These are phyloP conservation scores for Hydriomena furcata DNA, from an alignment of 2,888 invertebrate species.

Conservation along the genomic window DNA sequence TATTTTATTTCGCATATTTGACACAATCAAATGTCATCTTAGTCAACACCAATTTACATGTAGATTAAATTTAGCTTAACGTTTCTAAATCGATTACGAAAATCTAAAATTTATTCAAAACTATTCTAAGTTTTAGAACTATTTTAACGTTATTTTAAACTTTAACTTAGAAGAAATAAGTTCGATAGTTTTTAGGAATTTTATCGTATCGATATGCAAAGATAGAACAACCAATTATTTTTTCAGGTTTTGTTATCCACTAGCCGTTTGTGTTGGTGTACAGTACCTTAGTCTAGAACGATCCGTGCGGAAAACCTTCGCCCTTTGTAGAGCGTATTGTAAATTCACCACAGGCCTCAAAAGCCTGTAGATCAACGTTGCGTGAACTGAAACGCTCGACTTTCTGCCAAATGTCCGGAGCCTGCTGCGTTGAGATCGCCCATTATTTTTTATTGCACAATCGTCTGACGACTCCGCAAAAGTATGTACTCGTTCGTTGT, in stretches of 20 bases:
- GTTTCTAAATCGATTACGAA: too few relatives aligned
- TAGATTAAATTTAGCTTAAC: too few relatives aligned
- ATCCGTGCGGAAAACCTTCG: conserved; percentile 4
- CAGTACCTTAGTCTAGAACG: not conserved
- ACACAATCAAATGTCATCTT: too few relatives aligned
- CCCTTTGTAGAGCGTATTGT: conserved; percentile 11
- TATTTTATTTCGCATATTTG: too few relatives aligned
- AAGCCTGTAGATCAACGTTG: conserved; percentile 22
- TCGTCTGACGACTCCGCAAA: conserved; percentile 34
- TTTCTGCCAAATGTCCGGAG: conserved; percentile 34
- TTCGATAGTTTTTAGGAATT: too few relatives aligned
- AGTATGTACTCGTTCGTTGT: conserved; percentile 15
- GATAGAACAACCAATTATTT: too few relatives aligned
- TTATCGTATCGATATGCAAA: too few relatives aligned
- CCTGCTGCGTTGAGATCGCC: conserved; percentile 30
- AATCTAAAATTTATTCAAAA: too few relatives aligned
- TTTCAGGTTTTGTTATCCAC: not conserved
- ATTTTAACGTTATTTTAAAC: too few relatives aligned
- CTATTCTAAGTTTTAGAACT: too few relatives aligned
- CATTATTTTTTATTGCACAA: conserved; percentile 40
- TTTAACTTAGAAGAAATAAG: too few relatives aligned
- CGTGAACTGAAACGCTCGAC: conserved; percentile 22
- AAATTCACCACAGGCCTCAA: conserved; percentile 16
- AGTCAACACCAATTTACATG: too few relatives aligned
- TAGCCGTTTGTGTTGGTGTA: not conserved